These are phyloP conservation scores for Tachypleus tridentatus DNA, from an alignment of 1,140 invertebrate genomes.

Conservation along the genomic window DNA sequence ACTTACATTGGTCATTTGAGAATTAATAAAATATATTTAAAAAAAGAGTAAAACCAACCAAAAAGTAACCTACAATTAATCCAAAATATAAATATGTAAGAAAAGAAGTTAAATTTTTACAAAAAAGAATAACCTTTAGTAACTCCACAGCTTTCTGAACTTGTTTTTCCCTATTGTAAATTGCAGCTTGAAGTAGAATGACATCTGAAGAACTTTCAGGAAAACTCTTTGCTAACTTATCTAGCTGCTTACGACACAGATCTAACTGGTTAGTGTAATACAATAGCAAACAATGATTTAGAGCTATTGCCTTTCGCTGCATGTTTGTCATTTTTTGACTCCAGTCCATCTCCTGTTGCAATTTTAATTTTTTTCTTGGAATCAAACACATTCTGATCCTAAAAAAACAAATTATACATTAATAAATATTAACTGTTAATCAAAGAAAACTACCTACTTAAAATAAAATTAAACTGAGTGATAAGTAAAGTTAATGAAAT, in stretches of 20 bases:
- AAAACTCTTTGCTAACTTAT: conserved; percentile 52
- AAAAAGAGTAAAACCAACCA: too few species aligned
- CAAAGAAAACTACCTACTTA: too few species aligned
- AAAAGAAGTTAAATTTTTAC: conserved; percentile 23
- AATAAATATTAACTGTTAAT: too few species aligned
- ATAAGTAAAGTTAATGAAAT: too few species aligned
- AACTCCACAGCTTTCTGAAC: conserved; percentile 55
- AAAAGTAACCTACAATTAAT: too few species aligned
- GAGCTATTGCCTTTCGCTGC: conserved; percentile 62
- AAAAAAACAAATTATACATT: conserved; percentile 23
- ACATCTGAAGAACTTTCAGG: conserved; percentile 44
- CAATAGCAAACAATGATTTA: conserved; percentile 81
- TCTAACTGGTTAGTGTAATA: conserved; percentile 83
- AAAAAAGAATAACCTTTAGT: conserved; percentile 47
- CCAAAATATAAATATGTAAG: too few species aligned
- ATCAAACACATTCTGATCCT: conserved; percentile 93
- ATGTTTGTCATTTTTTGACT: conserved; percentile 69
- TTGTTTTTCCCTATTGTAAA: conserved; percentile 57
- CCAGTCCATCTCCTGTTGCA: conserved; percentile 65
- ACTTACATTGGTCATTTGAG: too few species aligned
- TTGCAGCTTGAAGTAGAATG: conserved; percentile 48
- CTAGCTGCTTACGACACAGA: conserved; percentile 60
- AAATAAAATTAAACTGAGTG: too few species aligned
- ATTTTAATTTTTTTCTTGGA: conserved; percentile 90
- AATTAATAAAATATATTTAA: too few species aligned